Percentiles rank a stretch among this genome's conserved stretches.
These are phyloP conservation scores for Drosophila azteca DNA, from an alignment of 1,140 invertebrate genomes.

Conservation along the genomic window DNA sequence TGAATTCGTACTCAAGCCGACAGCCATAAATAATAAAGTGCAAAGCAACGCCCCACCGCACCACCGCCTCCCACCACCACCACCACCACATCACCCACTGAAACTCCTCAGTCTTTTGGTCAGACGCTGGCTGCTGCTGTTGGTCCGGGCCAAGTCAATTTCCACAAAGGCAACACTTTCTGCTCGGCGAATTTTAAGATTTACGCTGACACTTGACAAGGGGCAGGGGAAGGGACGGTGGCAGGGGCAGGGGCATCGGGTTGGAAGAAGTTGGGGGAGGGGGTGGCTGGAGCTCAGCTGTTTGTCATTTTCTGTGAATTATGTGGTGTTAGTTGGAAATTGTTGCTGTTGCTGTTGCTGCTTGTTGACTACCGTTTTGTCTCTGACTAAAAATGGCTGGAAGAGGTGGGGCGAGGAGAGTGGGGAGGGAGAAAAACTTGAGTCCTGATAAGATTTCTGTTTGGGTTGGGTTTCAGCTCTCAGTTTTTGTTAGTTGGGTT, in stretches of 20 bases:
- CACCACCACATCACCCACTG: conserved; percentile 25
- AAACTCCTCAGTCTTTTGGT: conserved; percentile 40
- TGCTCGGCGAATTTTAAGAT: conserved; percentile 76
- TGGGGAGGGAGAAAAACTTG: not conserved
- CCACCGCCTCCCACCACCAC: not conserved
- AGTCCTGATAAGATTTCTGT: not conserved
- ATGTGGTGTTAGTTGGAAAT: conserved; percentile 60
- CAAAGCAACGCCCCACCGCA: conserved; percentile 37
- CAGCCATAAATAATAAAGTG: conserved; percentile 80
- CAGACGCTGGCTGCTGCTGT: conserved; percentile 24
- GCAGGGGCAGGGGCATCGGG: no score
- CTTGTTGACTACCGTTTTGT: conserved; percentile 43
- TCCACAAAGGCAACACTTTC: conserved; percentile 73
- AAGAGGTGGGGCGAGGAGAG: no score
- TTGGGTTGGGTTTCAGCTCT: not conserved
- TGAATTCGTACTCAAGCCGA: conserved; percentile 77
- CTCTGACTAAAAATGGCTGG: conserved; percentile 10
- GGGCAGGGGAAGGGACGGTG: not conserved
- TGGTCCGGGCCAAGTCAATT: conserved; percentile 59
- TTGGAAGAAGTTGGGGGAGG: not conserved
- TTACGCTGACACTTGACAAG: conserved; percentile 74
- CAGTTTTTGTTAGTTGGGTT: conserved; percentile 24
- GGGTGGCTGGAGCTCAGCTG: conserved; percentile 56
- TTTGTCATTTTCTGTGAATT: conserved; percentile 65
- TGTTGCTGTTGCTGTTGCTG: conserved; percentile 21